A percentile compares a stretch with the other conserved stretches of the same genome.
phyloP scores from a whole-genome alignment of 1,140 invertebrate species.

The Megalonaias nervosa region DNA sequence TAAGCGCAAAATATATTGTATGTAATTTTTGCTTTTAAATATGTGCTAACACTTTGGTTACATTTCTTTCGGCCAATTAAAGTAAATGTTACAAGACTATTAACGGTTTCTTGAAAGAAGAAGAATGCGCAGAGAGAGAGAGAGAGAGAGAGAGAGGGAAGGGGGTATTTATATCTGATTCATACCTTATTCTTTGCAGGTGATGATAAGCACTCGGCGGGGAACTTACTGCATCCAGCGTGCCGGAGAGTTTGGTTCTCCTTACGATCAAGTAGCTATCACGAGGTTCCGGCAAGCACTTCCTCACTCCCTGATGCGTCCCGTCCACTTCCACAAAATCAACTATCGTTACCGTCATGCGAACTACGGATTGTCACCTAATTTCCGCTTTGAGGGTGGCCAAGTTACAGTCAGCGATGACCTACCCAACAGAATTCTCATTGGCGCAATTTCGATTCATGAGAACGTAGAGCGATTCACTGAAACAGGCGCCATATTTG shows the following conservation, averaged over 20 bases:
- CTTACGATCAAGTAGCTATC: slow-evolving; percentile 48
- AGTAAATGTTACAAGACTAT: too few relatives aligned
- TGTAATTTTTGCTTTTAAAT: too few relatives aligned
- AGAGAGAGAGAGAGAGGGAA: too few relatives aligned
- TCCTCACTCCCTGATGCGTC: slow-evolving; percentile 40
- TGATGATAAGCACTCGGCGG: slow-evolving; percentile 43
- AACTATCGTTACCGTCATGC: slow-evolving; percentile 42
- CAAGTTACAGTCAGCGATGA: slow-evolving; percentile 72
- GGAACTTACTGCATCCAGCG: slow-evolving; percentile 43
- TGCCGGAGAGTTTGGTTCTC: slow-evolving; percentile 37
- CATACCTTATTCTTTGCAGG: slow-evolving; percentile 18
- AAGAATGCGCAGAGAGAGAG: too few relatives aligned
- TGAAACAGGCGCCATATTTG: slow-evolving; percentile 64
- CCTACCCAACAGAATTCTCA: slow-evolving; percentile 72
- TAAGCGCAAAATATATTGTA: background rate
- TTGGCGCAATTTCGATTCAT: slow-evolving; percentile 70
- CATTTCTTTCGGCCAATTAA: too few relatives aligned
- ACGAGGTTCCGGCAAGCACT: slow-evolving; percentile 35
- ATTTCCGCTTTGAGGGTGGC: slow-evolving; percentile 39
- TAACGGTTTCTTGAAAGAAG: too few relatives aligned
- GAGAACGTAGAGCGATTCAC: slow-evolving; percentile 62
- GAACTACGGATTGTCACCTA: slow-evolving; percentile 44
- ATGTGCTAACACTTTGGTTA: too few relatives aligned
- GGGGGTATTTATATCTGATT: too few relatives aligned
- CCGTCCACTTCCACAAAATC: slow-evolving; percentile 38